Conservation (phyloP, 2,113 vertebrate species). For the Gymnocephalus cernua region DNA sequence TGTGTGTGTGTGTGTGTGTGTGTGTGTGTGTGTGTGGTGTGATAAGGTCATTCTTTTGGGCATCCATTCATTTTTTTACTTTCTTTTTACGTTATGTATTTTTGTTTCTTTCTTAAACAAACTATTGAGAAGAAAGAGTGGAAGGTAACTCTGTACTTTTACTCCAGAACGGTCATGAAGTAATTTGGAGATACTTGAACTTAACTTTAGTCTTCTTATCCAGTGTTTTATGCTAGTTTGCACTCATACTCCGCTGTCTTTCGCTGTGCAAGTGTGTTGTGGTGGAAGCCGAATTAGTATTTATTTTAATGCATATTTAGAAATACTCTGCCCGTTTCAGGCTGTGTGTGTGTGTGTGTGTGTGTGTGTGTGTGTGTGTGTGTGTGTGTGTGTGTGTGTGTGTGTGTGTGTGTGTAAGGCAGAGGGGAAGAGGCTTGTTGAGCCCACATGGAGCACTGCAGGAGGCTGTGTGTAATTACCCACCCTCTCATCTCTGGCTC, state of each 20-base stretch:
- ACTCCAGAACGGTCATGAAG: no score
- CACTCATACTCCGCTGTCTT: no score
- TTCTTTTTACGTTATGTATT: no score
- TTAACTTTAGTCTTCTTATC: no score
- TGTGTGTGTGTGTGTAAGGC: neutral
- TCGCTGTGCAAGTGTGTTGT: conserved; percentile 12
- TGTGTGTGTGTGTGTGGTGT: neutral
- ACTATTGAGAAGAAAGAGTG: no score
- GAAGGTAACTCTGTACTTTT: no score
- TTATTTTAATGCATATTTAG: conserved; percentile 14
- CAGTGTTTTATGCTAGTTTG: no score
- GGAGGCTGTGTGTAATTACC: conserved; percentile 64
- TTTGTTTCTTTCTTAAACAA: no score
- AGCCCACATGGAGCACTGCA: conserved; percentile 41
- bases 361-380: conserved; percentile 3
- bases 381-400: neutral
- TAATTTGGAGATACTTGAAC: no score
- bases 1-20: neutral
- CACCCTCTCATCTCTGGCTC: conserved; percentile 69
- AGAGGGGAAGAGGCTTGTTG: conserved; percentile 29
- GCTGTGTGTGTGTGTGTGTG: conserved; percentile 16
- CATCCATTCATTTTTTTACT: no score
- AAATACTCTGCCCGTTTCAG: neutral
- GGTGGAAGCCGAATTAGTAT: conserved; percentile 6
- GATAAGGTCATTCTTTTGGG: no score